Conservation (phyloP, 2,797 vertebrate genomes). For the Antennarius maculatus region DNA sequence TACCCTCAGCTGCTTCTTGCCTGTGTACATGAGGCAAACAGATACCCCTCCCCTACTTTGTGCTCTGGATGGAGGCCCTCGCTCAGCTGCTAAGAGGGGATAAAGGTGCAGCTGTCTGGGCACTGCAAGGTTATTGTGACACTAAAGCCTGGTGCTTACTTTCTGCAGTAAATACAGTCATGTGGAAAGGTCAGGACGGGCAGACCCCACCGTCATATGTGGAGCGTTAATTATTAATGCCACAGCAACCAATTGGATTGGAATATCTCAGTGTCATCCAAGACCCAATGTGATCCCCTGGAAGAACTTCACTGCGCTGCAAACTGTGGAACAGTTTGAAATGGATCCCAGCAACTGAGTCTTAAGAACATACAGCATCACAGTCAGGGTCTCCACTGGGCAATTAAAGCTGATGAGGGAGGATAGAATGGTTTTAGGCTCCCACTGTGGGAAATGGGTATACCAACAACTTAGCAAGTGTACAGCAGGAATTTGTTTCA, state of each 20-base stretch:
- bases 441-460: slow-evolving; percentile 29
- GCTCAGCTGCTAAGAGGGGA: slow-evolving; percentile 70
- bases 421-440: slow-evolving; percentile 52
- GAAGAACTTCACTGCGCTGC: slow-evolving; percentile 47
- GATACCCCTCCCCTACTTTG: slow-evolving; percentile 21
- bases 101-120: slow-evolving; percentile 77
- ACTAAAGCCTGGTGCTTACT: slow-evolving; percentile 71
- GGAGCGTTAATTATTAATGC: slow-evolving; percentile 70
- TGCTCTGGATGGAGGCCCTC: slow-evolving; percentile 30
- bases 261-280: slow-evolving; percentile 61
- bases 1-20: slow-evolving; percentile 3
- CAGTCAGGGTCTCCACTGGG: slow-evolving; percentile 55
- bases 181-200: slow-evolving; percentile 73
- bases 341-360: slow-evolving; percentile 50
- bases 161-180: slow-evolving; percentile 62
- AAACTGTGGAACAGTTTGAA: slow-evolving; percentile 41
- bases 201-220: slow-evolving; percentile 58
- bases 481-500: slow-evolving; percentile 6
- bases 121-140: slow-evolving; percentile 59
- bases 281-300: slow-evolving; percentile 56
- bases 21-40: slow-evolving; percentile 29
- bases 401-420: slow-evolving; percentile 58
- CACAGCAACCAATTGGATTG: slow-evolving; percentile 61
- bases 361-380: slow-evolving; percentile 40
- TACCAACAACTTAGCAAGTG: slow-evolving; percentile 31